Evolutionary conservation across 37 sponge, comb jelly and placozoan species (phyloP).

Genomic region (Cladorhizidae sp.): DNA sequence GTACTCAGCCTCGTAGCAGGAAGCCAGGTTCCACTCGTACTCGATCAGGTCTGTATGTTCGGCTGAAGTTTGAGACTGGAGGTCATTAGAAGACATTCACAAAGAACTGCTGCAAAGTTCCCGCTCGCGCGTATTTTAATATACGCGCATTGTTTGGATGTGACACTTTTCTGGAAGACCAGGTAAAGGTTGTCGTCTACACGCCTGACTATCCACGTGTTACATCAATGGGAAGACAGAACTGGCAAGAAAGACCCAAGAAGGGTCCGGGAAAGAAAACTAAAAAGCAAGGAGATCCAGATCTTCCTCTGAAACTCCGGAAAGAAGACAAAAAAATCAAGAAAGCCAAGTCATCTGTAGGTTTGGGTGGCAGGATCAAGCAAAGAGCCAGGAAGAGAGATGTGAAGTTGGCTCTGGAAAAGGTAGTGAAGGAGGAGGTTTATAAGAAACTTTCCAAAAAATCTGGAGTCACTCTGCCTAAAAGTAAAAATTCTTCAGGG

Average conservation of each 20-base stretch:
- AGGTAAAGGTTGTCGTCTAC: no score
- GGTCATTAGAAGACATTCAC: background rate
- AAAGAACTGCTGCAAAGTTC: background rate
- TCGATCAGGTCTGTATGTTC: constrained; percentile 24
- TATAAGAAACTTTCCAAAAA: constrained; percentile 3
- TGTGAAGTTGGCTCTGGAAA: constrained; percentile 15
- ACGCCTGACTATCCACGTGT: no score
- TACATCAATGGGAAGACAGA: constrained; percentile 7
- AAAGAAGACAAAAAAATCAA: background rate
- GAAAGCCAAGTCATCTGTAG: background rate
- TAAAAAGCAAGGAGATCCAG: constrained; percentile 68
- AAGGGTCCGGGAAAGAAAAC: constrained; percentile 70
- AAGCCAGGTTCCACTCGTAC: constrained; percentile 39
- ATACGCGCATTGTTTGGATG: no score
- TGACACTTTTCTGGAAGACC: no score
- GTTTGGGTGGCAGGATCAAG: constrained; percentile 22
- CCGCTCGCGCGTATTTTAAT: no score
- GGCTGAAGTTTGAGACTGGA: constrained; percentile 3
- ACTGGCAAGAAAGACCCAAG: constrained; percentile 26
- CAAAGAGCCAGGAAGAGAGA: constrained; percentile 35
- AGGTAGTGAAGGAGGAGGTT: background rate
- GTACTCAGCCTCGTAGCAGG: constrained; percentile 57
- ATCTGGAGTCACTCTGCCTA: constrained; percentile 22
- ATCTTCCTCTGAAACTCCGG: constrained; percentile 10
- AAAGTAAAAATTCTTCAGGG: constrained; percentile 14